phyloP scores from a whole-genome alignment of 2,797 vertebrate species.

The Enteromius radiatus region DNA sequence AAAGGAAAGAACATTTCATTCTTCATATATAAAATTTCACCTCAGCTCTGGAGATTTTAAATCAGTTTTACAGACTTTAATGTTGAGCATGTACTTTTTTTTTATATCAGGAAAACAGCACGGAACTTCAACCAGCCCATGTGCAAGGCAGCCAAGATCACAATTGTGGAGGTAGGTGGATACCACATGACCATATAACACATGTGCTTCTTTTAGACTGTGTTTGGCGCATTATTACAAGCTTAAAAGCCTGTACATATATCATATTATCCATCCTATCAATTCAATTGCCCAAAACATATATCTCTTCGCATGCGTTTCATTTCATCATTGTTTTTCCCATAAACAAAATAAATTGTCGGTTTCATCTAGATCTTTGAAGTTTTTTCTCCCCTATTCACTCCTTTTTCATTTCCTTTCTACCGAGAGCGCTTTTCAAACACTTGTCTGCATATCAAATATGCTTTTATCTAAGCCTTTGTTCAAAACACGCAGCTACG shows the following conservation, averaged over 20 bases:
- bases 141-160: slow-evolving; percentile 95
- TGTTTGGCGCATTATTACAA: neutral
- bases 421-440: slow-evolving; percentile 57
- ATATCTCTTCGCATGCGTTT: neutral
- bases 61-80: neutral
- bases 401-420: slow-evolving; percentile 52
- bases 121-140: slow-evolving; percentile 98
- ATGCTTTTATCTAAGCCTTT: slow-evolving; percentile 51
- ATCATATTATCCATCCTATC: neutral
- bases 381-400: slow-evolving; percentile 41
- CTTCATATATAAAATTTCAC: neutral
- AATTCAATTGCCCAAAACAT: neutral
- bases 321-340: slow-evolving; percentile 17
- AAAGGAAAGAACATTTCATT: neutral
- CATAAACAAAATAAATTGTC: slow-evolving; percentile 48
- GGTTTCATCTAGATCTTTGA: slow-evolving; percentile 59
- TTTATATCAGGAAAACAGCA: slow-evolving; percentile 87
- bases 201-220: slow-evolving; percentile 3
- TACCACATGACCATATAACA: neutral
- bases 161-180: slow-evolving; percentile 90
- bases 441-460: slow-evolving; percentile 58
- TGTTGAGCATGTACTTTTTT: neutral
- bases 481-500: slow-evolving; percentile 54
- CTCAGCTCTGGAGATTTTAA: neutral
- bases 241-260: neutral